Base-by-base conservation (phyloP, 1,140 invertebrate genomes). In the Orchesella cincta region DNA sequence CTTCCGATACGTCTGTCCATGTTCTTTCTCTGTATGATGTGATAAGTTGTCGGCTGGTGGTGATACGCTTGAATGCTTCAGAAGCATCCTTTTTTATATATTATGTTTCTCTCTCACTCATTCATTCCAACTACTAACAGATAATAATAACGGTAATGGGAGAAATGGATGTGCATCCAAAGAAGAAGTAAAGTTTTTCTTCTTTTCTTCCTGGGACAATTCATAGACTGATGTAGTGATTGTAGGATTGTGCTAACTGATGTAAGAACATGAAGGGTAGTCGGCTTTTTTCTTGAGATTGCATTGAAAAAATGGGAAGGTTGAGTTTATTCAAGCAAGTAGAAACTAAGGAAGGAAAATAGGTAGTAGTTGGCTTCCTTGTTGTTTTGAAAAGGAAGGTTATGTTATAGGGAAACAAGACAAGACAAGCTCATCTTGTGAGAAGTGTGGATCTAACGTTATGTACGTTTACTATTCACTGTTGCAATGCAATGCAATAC, bases 1-100 rank as follows among this genome's bases (percentile, higher is more conserved):
- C n/a, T n/a, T n/a, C n/a, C n/a, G n/a, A n/a, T n/a, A n/a, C n/a
- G n/a, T n/a, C n/a, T n/a, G n/a, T n/a, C n/a, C n/a, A 57, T 57
- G 54, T 57, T 23, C 26, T 12, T 16, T 16, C 54, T 18, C 14
- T 57, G 54, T 57, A 23, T 57, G 54, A 57, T 57, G 54, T 57
- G 54, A 57, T 57, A 57, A 57, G 54, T 57, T 57, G 54, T 57
- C 54, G 54, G 54, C 54, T 57, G 23, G 54, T 57, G 54, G 54
- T 57, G 54, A 57, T 57, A 57, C 23, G 54, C 12, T 57, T 57
- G 54, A 57, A 26, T 57, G 54, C 54, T 57, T 57, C n/a, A 57
- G 23, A 57, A 57, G 26, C 54, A 57, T 57, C n/a, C 23, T 57
- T 57, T 57, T 57, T 57, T 57, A 14, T 57, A 57, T 57, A 57